Evolutionary conservation across 2,113 vertebrate genomes (phyloP).

Genomic region (Pampusana beccarii): DNA sequence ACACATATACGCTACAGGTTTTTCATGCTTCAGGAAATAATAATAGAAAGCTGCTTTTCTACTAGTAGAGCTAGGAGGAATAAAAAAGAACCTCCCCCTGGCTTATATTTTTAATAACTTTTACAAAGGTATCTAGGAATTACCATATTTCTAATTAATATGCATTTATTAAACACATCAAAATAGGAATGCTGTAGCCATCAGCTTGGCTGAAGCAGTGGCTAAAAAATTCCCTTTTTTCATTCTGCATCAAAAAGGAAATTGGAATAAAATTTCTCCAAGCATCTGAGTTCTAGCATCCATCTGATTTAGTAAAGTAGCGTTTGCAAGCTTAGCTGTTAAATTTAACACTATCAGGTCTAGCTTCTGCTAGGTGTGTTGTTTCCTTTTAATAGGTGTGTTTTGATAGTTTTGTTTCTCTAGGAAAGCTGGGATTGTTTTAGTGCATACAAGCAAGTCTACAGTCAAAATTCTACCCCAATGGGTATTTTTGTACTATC

Average conservation of each 20-base stretch:
- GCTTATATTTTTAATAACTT: not conserved
- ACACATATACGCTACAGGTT: not conserved
- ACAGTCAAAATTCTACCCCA: not conserved
- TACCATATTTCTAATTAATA: conserved; percentile 52
- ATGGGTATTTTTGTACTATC: not conserved
- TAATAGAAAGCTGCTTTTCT: not conserved
- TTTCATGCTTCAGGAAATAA: not conserved
- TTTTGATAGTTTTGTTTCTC: conserved; percentile 39
- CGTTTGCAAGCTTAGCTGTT: conserved; percentile 14
- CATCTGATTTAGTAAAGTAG: conserved; percentile 20
- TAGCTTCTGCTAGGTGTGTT: not conserved
- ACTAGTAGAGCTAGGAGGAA: not conserved
- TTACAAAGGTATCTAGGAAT: not conserved
- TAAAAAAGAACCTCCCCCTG: not conserved
- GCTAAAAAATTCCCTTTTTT: conserved; percentile 3
- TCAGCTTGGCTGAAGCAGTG: conserved; percentile 37
- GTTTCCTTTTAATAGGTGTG: conserved; percentile 18
- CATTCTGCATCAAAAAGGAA: conserved; percentile 30
- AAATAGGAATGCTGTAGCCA: conserved; percentile 44
- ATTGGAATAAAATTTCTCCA: conserved; percentile 56
- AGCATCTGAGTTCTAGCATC: conserved; percentile 9
- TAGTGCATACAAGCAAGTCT: not conserved
- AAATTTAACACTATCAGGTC: not conserved
- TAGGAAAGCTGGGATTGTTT: not conserved
- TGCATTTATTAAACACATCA: conserved; percentile 50